phyloP scores from a whole-genome alignment of 2,113 vertebrate species.

The Rallus limicola region DNA sequence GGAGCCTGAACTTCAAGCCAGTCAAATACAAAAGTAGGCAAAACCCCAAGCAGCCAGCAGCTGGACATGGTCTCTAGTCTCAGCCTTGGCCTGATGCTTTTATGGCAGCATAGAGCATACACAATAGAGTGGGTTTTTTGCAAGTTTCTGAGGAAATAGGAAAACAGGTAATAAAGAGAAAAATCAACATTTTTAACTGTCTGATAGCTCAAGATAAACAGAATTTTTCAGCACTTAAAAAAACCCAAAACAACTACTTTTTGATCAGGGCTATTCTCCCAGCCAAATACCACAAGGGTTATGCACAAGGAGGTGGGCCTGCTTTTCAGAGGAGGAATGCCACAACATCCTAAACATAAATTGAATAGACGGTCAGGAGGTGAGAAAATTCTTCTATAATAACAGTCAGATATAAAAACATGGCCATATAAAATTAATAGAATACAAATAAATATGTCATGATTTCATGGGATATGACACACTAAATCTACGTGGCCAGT shows the following conservation, averaged over 20 bases:
- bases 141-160: neutral
- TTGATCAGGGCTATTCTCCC: neutral
- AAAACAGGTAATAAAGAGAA: neutral
- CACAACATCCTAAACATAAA: neutral
- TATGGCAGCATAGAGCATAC: neutral
- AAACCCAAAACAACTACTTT: neutral
- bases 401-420: neutral
- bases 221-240: neutral
- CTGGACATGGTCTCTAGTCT: neutral
- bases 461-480: neutral
- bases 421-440: neutral
- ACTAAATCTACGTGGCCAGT: neutral
- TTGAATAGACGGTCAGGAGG: neutral
- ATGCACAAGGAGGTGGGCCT: neutral
- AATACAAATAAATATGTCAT: neutral
- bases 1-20: neutral
- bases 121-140: neutral
- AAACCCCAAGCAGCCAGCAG: fast-evolving
- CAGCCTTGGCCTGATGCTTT: neutral
- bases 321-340: neutral
- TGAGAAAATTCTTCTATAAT: neutral
- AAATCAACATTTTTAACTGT: neutral
- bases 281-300: neutral
- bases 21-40: neutral
- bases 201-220: neutral